Percentiles rank a stretch among this genome's conserved stretches.
These are phyloP conservation scores for Metalampra italica DNA, from an alignment of 2,888 invertebrate species.

Conservation along the genomic window DNA sequence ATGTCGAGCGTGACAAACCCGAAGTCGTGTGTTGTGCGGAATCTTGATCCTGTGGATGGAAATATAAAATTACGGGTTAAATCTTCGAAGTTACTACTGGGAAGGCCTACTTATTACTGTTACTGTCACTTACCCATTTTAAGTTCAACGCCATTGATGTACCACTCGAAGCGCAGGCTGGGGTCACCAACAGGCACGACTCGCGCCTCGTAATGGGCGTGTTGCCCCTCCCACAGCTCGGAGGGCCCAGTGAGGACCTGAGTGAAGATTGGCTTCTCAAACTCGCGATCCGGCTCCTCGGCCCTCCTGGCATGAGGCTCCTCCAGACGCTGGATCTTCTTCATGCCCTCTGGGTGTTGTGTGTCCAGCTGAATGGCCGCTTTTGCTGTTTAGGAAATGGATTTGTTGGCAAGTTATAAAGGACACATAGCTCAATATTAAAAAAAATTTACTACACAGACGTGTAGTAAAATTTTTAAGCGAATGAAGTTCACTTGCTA, in stretches of 20 bases:
- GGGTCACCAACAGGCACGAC: conserved; percentile 97
- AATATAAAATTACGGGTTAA: neutral
- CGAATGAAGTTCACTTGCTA: too few species aligned
- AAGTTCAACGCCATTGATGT: conserved; percentile 94
- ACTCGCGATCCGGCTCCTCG: conserved; percentile 88
- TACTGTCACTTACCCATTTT: conserved; percentile 84
- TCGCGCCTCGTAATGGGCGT: conserved; percentile 93
- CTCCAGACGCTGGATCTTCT: conserved; percentile 92
- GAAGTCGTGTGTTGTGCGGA: conserved; percentile 95
- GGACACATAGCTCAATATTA: too few species aligned
- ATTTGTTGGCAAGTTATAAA: too few species aligned
- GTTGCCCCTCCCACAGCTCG: conserved; percentile 94
- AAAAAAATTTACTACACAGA: too few species aligned
- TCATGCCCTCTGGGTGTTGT: conserved; percentile 96
- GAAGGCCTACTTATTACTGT: neutral
- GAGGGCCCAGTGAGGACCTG: conserved; percentile 92
- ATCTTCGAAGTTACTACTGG: too few species aligned
- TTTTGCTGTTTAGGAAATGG: conserved; percentile 82
- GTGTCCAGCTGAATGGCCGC: conserved; percentile 92
- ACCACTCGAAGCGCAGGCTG: conserved; percentile 96
- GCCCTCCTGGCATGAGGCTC: conserved; percentile 83
- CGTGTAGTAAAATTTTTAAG: too few species aligned
- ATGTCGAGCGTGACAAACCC: conserved; percentile 96
- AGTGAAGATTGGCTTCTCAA: conserved; percentile 95
- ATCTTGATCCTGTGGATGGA: conserved; percentile 82